These are phyloP conservation scores for Cheilosia pagana DNA, from an alignment of 2,888 invertebrate genomes.

Conservation along the genomic window DNA sequence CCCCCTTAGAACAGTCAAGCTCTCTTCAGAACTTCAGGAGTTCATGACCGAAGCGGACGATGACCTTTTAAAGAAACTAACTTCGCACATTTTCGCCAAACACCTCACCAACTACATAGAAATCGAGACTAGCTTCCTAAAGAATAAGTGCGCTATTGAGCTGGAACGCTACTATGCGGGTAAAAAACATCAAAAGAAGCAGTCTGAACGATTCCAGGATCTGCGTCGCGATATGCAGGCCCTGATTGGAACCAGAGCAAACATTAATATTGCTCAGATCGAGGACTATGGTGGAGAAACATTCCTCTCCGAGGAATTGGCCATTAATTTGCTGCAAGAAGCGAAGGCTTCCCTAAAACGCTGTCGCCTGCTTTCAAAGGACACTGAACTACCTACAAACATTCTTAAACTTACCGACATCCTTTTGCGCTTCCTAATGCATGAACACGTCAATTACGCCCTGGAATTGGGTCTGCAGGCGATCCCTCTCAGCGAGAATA, in stretches of 20 bases:
- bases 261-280: slow-evolving; percentile 96
- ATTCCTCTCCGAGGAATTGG: slow-evolving; percentile 96
- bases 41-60: slow-evolving; percentile 92
- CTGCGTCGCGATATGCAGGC: slow-evolving; percentile 96
- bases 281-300: slow-evolving; percentile 99
- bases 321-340: slow-evolving; percentile 94
- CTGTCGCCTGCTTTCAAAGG: slow-evolving; percentile 92
- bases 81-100: slow-evolving; percentile 91
- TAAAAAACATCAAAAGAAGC: slow-evolving; percentile 97
- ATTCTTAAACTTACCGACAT: slow-evolving; percentile 93
- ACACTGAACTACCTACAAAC: slow-evolving; percentile 90
- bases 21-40: slow-evolving; percentile 89
- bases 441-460: slow-evolving; percentile 98
- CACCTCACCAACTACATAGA: slow-evolving; percentile 91
- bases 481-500: slow-evolving; percentile 95
- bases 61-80: slow-evolving; percentile 90
- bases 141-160: slow-evolving; percentile 89
- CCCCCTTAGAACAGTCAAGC: slow-evolving; percentile 87
- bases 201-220: slow-evolving; percentile 96
- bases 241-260: slow-evolving; percentile 94
- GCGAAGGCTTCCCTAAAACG: slow-evolving; percentile 95
- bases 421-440: slow-evolving; percentile 91
- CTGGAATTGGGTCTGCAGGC: slow-evolving; percentile 95
- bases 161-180: slow-evolving; percentile 95
- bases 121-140: slow-evolving; percentile 91